Percentiles rank a stretch among this genome's conserved stretches.
phyloP scores from a whole-genome alignment of 2,797 vertebrate species.

The Triplophysa bombifrons region DNA sequence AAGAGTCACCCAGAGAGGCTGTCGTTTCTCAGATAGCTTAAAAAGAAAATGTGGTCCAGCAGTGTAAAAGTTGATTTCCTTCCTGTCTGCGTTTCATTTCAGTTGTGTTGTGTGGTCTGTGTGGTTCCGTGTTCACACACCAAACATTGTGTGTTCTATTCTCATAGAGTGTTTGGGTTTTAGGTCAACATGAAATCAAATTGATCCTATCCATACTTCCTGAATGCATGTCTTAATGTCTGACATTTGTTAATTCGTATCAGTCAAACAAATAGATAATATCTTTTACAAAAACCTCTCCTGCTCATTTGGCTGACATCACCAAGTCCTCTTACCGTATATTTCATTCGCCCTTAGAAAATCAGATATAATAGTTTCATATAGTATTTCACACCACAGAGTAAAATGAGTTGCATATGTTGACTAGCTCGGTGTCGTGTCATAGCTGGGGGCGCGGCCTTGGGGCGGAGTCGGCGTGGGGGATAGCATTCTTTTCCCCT shows the following conservation, averaged over 20 bases:
- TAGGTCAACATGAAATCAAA: neutral
- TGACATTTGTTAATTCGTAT: neutral
- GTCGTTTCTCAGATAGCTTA: neutral
- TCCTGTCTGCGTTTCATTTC: slow-evolving; percentile 13
- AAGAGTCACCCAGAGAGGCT: neutral
- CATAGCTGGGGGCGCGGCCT: too few species aligned
- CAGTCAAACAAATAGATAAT: neutral
- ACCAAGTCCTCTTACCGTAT: too few species aligned
- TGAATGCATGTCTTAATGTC: neutral
- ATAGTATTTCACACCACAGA: too few species aligned
- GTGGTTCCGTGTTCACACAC: neutral
- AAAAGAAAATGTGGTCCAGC: neutral
- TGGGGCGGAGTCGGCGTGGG: too few species aligned
- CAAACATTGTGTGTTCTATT: neutral
- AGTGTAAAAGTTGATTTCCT: slow-evolving; percentile 9
- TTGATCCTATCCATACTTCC: neutral
- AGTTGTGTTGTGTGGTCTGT: neutral
- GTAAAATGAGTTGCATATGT: too few species aligned
- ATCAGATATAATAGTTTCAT: too few species aligned
- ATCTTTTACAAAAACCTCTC: too few species aligned
- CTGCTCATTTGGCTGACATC: too few species aligned
- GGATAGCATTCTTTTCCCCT: too few species aligned
- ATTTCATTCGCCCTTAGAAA: too few species aligned
- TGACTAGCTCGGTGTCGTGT: too few species aligned
- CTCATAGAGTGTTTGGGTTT: neutral